Conservation (phyloP, 2,888 invertebrate genomes). For the Acleris cristana region DNA sequence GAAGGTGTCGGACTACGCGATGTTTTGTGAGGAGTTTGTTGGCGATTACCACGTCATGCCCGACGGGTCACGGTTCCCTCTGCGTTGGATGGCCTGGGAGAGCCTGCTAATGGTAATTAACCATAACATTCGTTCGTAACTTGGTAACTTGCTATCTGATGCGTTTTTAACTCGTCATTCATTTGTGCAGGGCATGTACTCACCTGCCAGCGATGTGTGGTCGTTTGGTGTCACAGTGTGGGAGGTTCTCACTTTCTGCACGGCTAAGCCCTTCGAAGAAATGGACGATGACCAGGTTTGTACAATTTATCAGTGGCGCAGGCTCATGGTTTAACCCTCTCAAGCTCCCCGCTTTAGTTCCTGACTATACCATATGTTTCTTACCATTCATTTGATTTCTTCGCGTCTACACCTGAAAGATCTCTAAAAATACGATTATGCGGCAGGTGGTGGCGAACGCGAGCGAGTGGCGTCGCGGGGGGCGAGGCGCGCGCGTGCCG, state of each 20-base stretch:
- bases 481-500: conserved; percentile 71
- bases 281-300: conserved; percentile 92
- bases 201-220: conserved; percentile 95
- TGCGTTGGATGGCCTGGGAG: conserved; percentile 98
- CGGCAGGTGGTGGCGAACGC: conserved; percentile 86
- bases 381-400: too few relatives aligned
- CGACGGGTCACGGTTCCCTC: conserved; percentile 91
- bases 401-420: too few relatives aligned
- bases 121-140: background rate
- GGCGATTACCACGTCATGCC: conserved; percentile 93
- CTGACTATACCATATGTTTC: too few relatives aligned
- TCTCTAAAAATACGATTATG: too few relatives aligned
- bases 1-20: conserved; percentile 93
- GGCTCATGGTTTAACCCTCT: too few relatives aligned
- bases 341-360: too few relatives aligned
- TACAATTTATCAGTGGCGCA: background rate
- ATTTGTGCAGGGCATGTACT: conserved; percentile 90
- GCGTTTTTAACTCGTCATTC: background rate
- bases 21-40: conserved; percentile 91
- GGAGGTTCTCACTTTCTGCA: conserved; percentile 93
- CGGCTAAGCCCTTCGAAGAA: conserved; percentile 91
- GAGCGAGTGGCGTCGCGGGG: conserved; percentile 85
- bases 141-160: background rate
- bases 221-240: conserved; percentile 95
- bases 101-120: conserved; percentile 88